Percentiles rank a stretch among this genome's conserved stretches.
Evolutionary conservation across 2,113 vertebrate species (phyloP).

Genomic region (Crotalus horridus): DNA sequence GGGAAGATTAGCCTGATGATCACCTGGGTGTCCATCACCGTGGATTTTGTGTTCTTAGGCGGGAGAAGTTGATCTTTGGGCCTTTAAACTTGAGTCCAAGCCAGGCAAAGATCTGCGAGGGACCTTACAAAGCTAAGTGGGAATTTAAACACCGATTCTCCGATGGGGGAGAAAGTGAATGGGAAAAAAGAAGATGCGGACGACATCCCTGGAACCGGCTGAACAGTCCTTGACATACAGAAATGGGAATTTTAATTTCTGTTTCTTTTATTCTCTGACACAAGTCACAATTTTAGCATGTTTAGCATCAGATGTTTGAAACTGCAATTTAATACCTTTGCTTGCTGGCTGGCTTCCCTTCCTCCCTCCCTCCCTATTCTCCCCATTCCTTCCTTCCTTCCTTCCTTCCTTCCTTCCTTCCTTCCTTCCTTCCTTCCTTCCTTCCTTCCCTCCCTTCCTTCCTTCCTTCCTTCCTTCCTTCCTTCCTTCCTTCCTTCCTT

Average conservation of each 20-base stretch:
- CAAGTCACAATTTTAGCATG: too few relatives aligned
- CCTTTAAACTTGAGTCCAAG: background rate
- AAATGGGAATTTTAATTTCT: background rate
- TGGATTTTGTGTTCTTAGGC: constrained; percentile 26
- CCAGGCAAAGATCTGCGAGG: background rate
- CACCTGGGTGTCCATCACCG: constrained; percentile 26
- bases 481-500: too few relatives aligned
- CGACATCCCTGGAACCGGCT: rapidly evolving
- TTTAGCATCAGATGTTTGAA: background rate
- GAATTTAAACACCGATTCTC: background rate
- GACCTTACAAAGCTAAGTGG: background rate
- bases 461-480: too few relatives aligned
- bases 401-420: too few relatives aligned
- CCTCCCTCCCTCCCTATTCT: too few relatives aligned
- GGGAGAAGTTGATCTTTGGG: constrained; percentile 47
- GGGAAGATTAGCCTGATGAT: constrained; percentile 40
- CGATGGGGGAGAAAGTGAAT: background rate
- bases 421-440: too few relatives aligned
- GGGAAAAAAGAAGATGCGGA: background rate
- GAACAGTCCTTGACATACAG: background rate
- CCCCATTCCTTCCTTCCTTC: too few relatives aligned
- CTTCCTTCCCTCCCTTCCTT: too few relatives aligned
- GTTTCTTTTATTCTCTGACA: background rate
- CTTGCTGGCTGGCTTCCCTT: too few relatives aligned
- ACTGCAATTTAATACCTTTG: background rate